Conservation (phyloP, 2,888 invertebrate species). For the Gastrophysa polygoni region DNA sequence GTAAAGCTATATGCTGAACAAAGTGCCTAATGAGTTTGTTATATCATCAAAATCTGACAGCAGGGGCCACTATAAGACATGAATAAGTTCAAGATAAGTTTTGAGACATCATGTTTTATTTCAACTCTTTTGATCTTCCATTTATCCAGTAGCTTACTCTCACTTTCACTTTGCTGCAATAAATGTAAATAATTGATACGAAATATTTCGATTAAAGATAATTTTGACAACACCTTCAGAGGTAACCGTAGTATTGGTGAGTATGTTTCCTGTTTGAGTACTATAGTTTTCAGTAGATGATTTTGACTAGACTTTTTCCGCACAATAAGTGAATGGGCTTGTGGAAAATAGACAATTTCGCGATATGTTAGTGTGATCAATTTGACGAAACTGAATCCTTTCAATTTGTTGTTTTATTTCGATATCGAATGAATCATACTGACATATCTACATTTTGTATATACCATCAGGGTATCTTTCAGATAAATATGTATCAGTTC, state of each 20-base stretch:
- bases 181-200: background rate
- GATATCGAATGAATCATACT: too few relatives aligned
- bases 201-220: constrained; percentile 45
- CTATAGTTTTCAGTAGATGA: background rate
- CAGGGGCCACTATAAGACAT: too few relatives aligned
- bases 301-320: background rate
- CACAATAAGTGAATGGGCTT: background rate
- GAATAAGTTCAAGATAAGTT: too few relatives aligned
- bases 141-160: background rate
- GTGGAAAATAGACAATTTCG: background rate
- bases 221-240: constrained; percentile 46
- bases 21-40: too few relatives aligned
- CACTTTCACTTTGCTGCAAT: background rate
- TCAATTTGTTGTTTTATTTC: too few relatives aligned
- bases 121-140: too few relatives aligned
- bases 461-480: background rate
- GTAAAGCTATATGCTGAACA: too few relatives aligned
- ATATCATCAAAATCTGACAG: too few relatives aligned
- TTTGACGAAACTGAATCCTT: background rate
- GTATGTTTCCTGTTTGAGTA: constrained; percentile 29
- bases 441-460: too few relatives aligned
- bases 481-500: too few relatives aligned
- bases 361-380: background rate
- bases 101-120: too few relatives aligned
- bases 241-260: constrained; percentile 47